Conservation (phyloP, 2,888 invertebrate species). For the Rhamphomyia laevipes region DNA sequence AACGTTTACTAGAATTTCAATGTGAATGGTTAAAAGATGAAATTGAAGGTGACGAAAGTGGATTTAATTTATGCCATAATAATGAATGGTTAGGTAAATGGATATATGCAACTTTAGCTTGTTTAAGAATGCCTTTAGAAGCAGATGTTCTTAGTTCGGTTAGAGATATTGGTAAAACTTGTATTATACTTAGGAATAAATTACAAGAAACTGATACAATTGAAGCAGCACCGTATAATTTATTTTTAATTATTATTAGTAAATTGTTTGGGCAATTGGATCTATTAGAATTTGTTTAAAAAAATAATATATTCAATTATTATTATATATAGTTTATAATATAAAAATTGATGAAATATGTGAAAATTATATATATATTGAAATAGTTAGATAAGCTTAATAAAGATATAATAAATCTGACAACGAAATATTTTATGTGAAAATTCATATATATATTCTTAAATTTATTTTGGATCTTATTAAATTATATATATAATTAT, state of each 20-base stretch:
- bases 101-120: slow-evolving; percentile 32
- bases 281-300: slow-evolving; percentile 28
- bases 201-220: slow-evolving; percentile 20
- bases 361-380: too few relatives aligned
- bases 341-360: too few relatives aligned
- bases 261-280: slow-evolving; percentile 33
- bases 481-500: too few relatives aligned
- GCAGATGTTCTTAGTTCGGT: slow-evolving; percentile 31
- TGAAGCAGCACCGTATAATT: slow-evolving; percentile 30
- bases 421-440: too few relatives aligned
- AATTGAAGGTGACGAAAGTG: slow-evolving; percentile 2
- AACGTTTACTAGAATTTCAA: slow-evolving; percentile 27
- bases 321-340: too few relatives aligned
- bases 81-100: slow-evolving; percentile 33
- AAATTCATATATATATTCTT: too few relatives aligned
- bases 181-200: slow-evolving; percentile 26
- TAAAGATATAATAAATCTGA: too few relatives aligned
- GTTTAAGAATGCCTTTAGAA: slow-evolving; percentile 32
- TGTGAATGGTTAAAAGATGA: slow-evolving; percentile 25
- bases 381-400: too few relatives aligned
- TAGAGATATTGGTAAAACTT: slow-evolving; percentile 30
- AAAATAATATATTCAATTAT: too few relatives aligned
- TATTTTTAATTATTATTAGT: slow-evolving; percentile 31
- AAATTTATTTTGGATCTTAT: too few relatives aligned
- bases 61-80: slow-evolving; percentile 21